Percentiles rank a stretch among this genome's conserved stretches.
These are phyloP conservation scores for Drosophila ustulata DNA, from an alignment of 2,888 invertebrate species.

Conservation along the genomic window DNA sequence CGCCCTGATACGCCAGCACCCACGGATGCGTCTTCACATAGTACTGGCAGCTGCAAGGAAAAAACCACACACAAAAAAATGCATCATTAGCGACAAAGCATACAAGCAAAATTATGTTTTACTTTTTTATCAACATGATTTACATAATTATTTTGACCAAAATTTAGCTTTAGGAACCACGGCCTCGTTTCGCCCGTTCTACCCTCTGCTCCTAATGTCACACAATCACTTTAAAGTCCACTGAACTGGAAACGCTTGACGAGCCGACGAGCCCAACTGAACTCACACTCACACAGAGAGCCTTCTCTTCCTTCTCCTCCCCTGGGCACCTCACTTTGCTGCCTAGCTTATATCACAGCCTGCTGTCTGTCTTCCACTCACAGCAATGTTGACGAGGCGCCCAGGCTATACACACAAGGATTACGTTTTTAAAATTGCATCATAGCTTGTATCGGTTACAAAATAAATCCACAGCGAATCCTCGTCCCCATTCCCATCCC, in stretches of 20 bases:
- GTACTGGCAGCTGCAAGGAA: conserved; percentile 91
- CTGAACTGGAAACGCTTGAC: conserved; percentile 66
- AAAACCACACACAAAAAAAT: background rate
- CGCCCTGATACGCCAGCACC: conserved; percentile 96
- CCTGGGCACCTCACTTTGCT: too few species aligned
- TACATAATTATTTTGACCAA: background rate
- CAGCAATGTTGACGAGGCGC: too few species aligned
- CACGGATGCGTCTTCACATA: conserved; percentile 93
- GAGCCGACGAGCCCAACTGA: conserved; percentile 20
- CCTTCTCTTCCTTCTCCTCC: background rate
- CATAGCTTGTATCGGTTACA: background rate
- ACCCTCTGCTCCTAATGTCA: conserved; percentile 22
- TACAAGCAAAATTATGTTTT: too few species aligned
- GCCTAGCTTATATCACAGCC: too few species aligned
- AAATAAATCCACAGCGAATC: too few species aligned
- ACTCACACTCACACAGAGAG: background rate
- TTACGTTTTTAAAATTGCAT: conserved; percentile 1
- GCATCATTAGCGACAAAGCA: background rate
- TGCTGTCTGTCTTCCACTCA: too few species aligned
- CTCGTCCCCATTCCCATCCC: too few species aligned
- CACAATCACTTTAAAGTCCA: conserved; percentile 70
- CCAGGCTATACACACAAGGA: too few species aligned
- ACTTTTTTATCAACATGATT: background rate
- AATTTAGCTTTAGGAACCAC: background rate
- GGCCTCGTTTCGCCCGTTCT: background rate